Evolutionary conservation across 2,888 invertebrate species (phyloP), one percentile per base, ranked within the genome.

Genomic region (Cantharis rustica): DNA sequence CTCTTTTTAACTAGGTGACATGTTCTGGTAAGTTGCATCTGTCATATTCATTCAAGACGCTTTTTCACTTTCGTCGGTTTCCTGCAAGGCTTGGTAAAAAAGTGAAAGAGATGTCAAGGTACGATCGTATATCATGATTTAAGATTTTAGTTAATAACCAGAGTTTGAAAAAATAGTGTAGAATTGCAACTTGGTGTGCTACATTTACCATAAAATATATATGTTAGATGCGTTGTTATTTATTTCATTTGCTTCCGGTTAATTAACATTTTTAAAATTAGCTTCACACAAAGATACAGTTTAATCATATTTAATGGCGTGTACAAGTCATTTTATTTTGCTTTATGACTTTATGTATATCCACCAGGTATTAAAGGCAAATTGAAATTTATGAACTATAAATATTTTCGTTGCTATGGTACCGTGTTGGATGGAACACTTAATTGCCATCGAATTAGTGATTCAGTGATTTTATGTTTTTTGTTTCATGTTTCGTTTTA

Each of bases 1-100:
- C 78, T 79, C 79, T 77, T 79, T 78, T 75, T 81, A 78, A 78
- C 77, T 71, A 78, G 77, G 73, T 75, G 77, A 79, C 79, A 78
- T 75, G 73, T 74, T 77, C 75, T 77, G 77, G 78, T 71, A 72
- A 76, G 74, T 78, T 79, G 75, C 74, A 79, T 77, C 77, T 81
- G 80, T 79, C 78, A 80, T 78, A 78, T 71, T 68, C 72, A 72
- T 69, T 75, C 23, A 68, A 71, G 26, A 72, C 74, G 79, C 76
- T 82, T 81, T 81, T 82, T 83, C 82, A 80, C 79, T 83, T 81
- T 81, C 81, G 78, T 78, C 81, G 73, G 79, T 77, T 82, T 82
- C 81, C 80, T 81, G 80, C 77, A 77, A 77, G 76, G 68, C 61
- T 62, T 61, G 69, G 26, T 69, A 79, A 80, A 81, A 80, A 80